Conservation (phyloP, 2,113 vertebrate species). For the Ciconia maguari region DNA sequence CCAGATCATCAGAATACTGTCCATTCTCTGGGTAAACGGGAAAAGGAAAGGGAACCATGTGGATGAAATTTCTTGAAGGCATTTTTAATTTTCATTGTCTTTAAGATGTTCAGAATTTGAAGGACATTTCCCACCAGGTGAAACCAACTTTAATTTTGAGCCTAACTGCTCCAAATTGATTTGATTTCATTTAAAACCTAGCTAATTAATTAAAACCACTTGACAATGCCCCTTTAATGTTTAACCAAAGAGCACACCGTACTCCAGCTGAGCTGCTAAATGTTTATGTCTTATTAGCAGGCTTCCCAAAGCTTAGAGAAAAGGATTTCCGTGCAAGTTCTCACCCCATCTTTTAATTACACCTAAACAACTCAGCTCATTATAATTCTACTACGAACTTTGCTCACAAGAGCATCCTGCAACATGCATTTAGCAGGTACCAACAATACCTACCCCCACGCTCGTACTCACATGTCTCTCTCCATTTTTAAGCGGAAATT, state of each 20-base stretch:
- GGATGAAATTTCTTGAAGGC: neutral
- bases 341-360: constrained; percentile 32
- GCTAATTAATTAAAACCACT: constrained; percentile 51
- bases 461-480: neutral
- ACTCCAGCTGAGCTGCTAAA: constrained; percentile 50
- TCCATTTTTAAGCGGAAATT: neutral
- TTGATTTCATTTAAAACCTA: constrained; percentile 40
- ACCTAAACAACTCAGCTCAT: neutral
- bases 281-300: constrained; percentile 34
- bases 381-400: neutral
- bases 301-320: constrained; percentile 21
- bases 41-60: neutral
- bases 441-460: neutral
- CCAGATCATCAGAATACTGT: neutral
- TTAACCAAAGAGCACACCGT: constrained; percentile 24
- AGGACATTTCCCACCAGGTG: constrained; percentile 12
- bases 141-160: constrained; percentile 35
- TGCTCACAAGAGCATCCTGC: neutral
- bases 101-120: neutral
- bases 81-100: neutral
- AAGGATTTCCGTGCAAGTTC: neutral
- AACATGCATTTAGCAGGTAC: neutral
- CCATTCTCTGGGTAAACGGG: neutral
- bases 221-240: constrained; percentile 26
- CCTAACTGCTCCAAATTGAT: constrained; percentile 16